Conservation (phyloP, 1,140 invertebrate species). For the Sitodiplosis mosellana region DNA sequence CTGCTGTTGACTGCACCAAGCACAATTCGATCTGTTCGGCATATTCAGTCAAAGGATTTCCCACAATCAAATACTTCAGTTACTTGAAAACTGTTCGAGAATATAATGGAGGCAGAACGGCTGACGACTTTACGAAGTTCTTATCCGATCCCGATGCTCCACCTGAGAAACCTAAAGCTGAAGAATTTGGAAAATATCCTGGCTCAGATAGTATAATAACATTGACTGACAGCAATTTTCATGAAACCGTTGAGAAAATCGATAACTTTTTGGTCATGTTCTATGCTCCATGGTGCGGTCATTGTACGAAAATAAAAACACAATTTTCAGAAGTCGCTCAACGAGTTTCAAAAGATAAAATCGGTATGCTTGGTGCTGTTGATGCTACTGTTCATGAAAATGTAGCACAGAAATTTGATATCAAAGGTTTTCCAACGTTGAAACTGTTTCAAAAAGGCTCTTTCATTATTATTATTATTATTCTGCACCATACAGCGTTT, state of each 20-base stretch:
- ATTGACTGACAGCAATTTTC: slow-evolving; percentile 32
- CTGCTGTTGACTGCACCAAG: slow-evolving; percentile 66
- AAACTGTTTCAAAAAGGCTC: slow-evolving; percentile 52
- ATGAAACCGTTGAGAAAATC: slow-evolving; percentile 34
- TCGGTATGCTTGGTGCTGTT: slow-evolving; percentile 40
- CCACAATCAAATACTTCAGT: slow-evolving; percentile 73
- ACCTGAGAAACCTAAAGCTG: slow-evolving; percentile 15
- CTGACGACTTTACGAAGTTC: slow-evolving; percentile 42
- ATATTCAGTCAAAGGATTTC: slow-evolving; percentile 65
- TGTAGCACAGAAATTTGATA: slow-evolving; percentile 36
- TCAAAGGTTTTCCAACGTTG: slow-evolving; percentile 51
- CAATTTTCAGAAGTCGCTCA: slow-evolving; percentile 43
- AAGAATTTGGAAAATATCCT: slow-evolving; percentile 14
- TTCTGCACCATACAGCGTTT: too few relatives aligned
- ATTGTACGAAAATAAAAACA: slow-evolving; percentile 57
- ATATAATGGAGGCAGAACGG: slow-evolving; percentile 57
- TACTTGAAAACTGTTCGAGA: slow-evolving; percentile 45
- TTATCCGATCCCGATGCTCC: slow-evolving; percentile 40
- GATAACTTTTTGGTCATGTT: slow-evolving; percentile 55
- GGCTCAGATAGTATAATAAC: slow-evolving; percentile 29
- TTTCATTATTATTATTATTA: too few relatives aligned
- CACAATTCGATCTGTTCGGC: slow-evolving; percentile 40
- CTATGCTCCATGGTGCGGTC: slow-evolving; percentile 67
- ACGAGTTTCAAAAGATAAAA: slow-evolving; percentile 29
- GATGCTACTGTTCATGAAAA: slow-evolving; percentile 42